Base-by-base conservation (phyloP, 2,797 vertebrate genomes). In the Mus minutoides region DNA sequence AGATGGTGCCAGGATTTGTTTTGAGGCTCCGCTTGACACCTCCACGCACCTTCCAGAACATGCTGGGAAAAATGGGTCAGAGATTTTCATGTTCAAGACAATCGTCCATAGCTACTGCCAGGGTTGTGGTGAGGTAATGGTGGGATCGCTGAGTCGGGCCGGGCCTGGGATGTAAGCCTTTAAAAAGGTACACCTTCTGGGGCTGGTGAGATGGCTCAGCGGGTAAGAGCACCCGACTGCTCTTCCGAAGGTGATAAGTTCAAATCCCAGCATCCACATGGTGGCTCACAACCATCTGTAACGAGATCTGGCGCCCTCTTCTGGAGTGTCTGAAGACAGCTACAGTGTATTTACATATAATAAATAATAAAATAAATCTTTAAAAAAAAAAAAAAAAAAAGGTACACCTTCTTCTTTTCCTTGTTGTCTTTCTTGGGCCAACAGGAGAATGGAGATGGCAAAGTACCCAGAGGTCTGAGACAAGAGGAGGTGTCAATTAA, bases 61-160 rank as follows among this genome's bases (percentile, higher is more conserved):
- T 29, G 14, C 14, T 71, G 1, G 0, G 19, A 26, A 54, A 40
- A 62, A 78, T 14, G 40, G 62, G n/a, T 80, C 78, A 43, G 64
- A 6, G n/a, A 79, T 62, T 88, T 87, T 89, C 43, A 75, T 71
- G 17, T 29, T 79, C 46, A 49, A 2, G 17, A 10, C 31, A 13
- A 17, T 22, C 77, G 2, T 24, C 0, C 37, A 54, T 14, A 29
- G 8, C 26, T 54, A 37, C 54, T 11, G 0, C 37, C 37, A 13
- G 52, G 34, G 78, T 29, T 37, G 24, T 6, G 2, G 22, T 43
- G 77, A 85, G 64, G 85, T 29, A 40, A 37, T 21, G 29, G 69
- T 21, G 29, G 49, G 34, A 4, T 52, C 10, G 29, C 17, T 19
- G 0, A 1, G 0, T 34, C 29, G n/a, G 6, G 22, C 24, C 14